Base-by-base conservation (phyloP, 1,140 invertebrate species). In the Scaptomyza montana region DNA sequence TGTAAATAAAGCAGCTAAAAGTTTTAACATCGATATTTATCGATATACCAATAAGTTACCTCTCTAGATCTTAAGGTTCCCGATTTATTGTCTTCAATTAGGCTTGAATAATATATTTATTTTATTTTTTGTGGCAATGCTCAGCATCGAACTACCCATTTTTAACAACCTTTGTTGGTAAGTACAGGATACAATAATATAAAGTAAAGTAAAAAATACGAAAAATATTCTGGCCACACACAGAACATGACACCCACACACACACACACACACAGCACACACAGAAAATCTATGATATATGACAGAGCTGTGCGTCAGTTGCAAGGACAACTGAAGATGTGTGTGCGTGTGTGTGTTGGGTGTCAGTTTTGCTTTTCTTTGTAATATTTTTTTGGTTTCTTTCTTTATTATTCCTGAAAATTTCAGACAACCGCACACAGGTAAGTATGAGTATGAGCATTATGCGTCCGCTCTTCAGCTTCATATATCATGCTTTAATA, bases 281-380 rank as follows among this genome's bases (percentile, higher is more conserved):
- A 39, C 59, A 51, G 30, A 57, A 74, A 60, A 71, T 75, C 80
- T 82, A 78, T 84, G 79, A 82, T 84, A 84, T 82, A 82, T 79
- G 79, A 84, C 80, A 65, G 75, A 45, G 53, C 55, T 55, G 74
- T 63, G 78, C 75, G 62, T 78, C 75, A 75, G 79, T 82, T 66
- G 75, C 66, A 75, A 84, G 43, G 76, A 71, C 76, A 84, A 77
- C 71, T 60, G 13, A 19, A 41, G 49, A 21, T 59, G 54, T 59
- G 39, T 47, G 28, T 51, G 19, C 53, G 28, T 57, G 47, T 46
- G 16, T 65, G 49, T 55, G n/a, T 16, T 74, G 61, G 45, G 55
- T 59, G 56, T 45, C 59, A 49, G 39, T 50, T 67, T 67, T 30
- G 13, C 57, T 63, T 69, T 62, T 68, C 39, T 73, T 13, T 45